Percentiles rank a stretch among this genome's conserved stretches.
These are phyloP conservation scores for Drosophila lacicola DNA, from an alignment of 2,888 invertebrate genomes.

Conservation along the genomic window DNA sequence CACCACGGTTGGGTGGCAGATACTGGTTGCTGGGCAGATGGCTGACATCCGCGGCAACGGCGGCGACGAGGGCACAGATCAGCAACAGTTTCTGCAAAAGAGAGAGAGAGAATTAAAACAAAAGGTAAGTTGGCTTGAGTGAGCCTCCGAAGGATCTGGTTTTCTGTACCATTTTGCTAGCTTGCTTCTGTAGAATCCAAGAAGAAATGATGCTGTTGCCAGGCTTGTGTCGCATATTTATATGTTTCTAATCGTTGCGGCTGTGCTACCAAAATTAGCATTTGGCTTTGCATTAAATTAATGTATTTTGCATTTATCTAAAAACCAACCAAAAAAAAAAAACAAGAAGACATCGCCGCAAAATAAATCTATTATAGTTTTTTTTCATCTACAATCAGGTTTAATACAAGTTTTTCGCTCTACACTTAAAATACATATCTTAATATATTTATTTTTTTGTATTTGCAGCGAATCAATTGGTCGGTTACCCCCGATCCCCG, in stretches of 20 bases:
- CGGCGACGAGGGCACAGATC: slow-evolving; percentile 79
- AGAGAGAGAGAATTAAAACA: slow-evolving; percentile 8
- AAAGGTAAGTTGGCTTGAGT: neutral
- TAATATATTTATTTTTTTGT: neutral
- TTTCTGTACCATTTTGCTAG: slow-evolving; percentile 71
- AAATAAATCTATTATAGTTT: slow-evolving; percentile 78
- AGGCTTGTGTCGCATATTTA: slow-evolving; percentile 69
- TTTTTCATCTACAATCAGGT: slow-evolving; percentile 66
- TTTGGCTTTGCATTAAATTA: slow-evolving; percentile 71
- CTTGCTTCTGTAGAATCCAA: slow-evolving; percentile 72
- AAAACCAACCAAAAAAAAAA: slow-evolving; percentile 9
- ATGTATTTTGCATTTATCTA: slow-evolving; percentile 67
- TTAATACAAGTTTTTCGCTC: slow-evolving; percentile 59
- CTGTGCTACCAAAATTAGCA: slow-evolving; percentile 69
- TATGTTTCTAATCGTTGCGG: slow-evolving; percentile 74
- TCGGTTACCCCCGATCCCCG: slow-evolving; percentile 3
- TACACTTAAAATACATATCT: neutral
- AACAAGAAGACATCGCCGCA: slow-evolving; percentile 44
- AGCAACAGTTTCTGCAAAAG: slow-evolving; percentile 77
- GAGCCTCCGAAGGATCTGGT: neutral
- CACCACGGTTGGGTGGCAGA: slow-evolving; percentile 70
- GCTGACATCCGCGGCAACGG: slow-evolving; percentile 79
- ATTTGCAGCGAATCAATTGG: slow-evolving; percentile 25
- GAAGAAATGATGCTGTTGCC: slow-evolving; percentile 76
- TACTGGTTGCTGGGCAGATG: slow-evolving; percentile 80